These are phyloP conservation scores for Bacillus rossius DNA, from an alignment of 1,140 invertebrate species.

Conservation along the genomic window DNA sequence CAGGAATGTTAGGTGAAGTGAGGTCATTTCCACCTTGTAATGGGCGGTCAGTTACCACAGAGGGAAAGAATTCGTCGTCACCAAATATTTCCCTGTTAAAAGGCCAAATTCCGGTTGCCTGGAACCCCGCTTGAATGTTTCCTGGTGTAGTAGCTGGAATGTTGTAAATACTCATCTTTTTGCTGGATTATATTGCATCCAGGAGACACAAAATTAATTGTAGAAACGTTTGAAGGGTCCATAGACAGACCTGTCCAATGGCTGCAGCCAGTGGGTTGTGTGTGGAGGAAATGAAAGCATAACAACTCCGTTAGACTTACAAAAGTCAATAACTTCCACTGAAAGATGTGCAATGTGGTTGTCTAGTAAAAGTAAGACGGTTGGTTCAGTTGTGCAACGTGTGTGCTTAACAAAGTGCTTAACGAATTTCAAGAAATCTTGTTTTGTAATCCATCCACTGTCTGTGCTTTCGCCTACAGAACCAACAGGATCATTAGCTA, in stretches of 20 bases:
- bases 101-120: constrained; percentile 36
- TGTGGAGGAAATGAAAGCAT: constrained; percentile 21
- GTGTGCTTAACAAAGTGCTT: constrained; percentile 25
- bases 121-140: constrained; percentile 35
- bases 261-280: constrained; percentile 33
- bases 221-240: constrained; percentile 26
- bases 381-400: constrained; percentile 26
- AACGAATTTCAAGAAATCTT: constrained; percentile 24
- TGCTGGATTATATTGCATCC: constrained; percentile 24
- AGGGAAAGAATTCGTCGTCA: constrained; percentile 15
- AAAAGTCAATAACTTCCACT: constrained; percentile 3
- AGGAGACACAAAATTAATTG: constrained; percentile 25
- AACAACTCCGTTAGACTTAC: constrained; percentile 13
- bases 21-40: neutral
- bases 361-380: constrained; percentile 24
- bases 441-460: constrained; percentile 40
- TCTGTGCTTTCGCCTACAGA: constrained; percentile 32
- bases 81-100: constrained; percentile 34
- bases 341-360: constrained; percentile 23
- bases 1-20: no score
- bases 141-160: constrained; percentile 30
- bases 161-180: constrained; percentile 32
- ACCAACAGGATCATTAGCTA: constrained; percentile 38
- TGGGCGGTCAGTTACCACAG: neutral
- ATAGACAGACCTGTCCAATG: constrained; percentile 31